These are phyloP conservation scores for Speoplatyrhinus poulsoni DNA, from an alignment of 2,113 vertebrate genomes.

Conservation along the genomic window DNA sequence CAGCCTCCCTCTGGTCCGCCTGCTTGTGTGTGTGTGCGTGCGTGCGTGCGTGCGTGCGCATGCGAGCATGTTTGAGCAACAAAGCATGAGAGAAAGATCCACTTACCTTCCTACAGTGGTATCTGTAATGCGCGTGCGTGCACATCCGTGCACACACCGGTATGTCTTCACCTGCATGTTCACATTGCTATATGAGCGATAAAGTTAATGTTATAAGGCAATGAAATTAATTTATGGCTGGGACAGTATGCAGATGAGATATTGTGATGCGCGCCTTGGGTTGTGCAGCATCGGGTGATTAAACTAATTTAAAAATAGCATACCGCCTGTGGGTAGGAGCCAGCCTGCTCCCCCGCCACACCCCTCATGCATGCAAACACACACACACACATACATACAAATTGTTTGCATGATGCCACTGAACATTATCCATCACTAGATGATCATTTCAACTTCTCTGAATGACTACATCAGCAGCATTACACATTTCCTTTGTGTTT, in stretches of 20 bases:
- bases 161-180: background rate
- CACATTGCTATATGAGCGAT: constrained; percentile 18
- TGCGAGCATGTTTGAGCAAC: background rate
- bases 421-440: too few relatives aligned
- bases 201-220: constrained; percentile 19
- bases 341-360: background rate
- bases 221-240: constrained; percentile 47
- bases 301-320: constrained; percentile 56
- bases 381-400: constrained; percentile 22
- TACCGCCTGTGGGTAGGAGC: constrained; percentile 4
- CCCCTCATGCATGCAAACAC: background rate
- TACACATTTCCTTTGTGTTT: background rate
- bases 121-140: too few relatives aligned
- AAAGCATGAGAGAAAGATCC: background rate
- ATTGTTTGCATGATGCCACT: background rate
- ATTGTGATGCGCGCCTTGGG: constrained; percentile 46
- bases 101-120: background rate
- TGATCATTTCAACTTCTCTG: too few relatives aligned
- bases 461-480: background rate
- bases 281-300: constrained; percentile 44
- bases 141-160: background rate
- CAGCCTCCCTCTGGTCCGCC: constrained; percentile 13
- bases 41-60: background rate
- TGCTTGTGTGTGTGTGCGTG: background rate
- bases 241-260: constrained; percentile 49